These are phyloP conservation scores for Tyto alba DNA, from an alignment of 2,113 vertebrate genomes.

Conservation along the genomic window DNA sequence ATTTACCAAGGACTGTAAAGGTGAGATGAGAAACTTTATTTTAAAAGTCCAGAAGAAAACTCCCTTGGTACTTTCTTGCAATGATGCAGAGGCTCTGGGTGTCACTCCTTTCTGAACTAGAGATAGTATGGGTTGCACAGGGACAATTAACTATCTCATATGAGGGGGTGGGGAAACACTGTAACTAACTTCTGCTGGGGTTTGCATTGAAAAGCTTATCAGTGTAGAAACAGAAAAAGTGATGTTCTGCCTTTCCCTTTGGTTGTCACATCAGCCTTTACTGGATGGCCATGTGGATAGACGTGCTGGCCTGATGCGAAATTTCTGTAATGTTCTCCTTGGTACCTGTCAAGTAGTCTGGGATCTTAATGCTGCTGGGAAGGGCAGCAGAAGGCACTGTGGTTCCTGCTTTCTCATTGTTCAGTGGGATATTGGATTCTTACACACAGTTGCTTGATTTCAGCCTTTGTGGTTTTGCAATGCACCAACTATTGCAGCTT, in stretches of 20 bases:
- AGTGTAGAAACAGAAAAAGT: background rate
- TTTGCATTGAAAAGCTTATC: background rate
- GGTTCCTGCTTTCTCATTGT: background rate
- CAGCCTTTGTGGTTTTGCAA: background rate
- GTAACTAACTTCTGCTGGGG: background rate
- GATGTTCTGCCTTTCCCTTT: background rate
- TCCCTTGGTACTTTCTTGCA: background rate
- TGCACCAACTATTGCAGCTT: background rate
- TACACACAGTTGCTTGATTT: background rate
- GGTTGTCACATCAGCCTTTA: background rate
- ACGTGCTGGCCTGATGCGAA: background rate
- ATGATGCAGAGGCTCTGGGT: background rate
- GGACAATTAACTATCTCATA: no score
- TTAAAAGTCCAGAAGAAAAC: background rate
- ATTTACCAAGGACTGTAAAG: background rate
- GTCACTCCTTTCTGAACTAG: background rate
- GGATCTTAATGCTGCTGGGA: background rate
- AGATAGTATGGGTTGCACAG: background rate
- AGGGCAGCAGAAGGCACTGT: background rate
- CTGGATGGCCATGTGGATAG: background rate
- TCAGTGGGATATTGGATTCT: background rate
- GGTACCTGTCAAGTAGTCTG: background rate
- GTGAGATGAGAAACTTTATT: background rate
- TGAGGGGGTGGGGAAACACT: background rate
- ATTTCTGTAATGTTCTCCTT: background rate